These are phyloP conservation scores for Lordiphosa collinella DNA, from an alignment of 1,140 invertebrate species.

Conservation along the genomic window DNA sequence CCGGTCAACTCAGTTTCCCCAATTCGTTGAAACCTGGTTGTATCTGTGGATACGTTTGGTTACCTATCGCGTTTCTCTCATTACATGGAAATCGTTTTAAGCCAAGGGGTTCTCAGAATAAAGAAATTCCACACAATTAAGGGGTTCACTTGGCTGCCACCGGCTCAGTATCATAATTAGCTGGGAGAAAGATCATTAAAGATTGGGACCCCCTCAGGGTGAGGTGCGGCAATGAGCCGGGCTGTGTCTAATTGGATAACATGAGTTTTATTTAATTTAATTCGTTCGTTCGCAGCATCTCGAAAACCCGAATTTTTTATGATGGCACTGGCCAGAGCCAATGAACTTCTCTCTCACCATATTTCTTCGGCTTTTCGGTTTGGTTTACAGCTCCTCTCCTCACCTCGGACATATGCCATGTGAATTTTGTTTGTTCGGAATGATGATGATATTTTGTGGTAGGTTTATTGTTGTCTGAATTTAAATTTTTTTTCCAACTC, in stretches of 20 bases:
- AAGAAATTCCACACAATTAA: conserved; percentile 71
- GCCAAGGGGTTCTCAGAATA: conserved; percentile 66
- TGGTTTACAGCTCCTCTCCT: conserved; percentile 4
- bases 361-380: conserved; percentile 4
- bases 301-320: conserved; percentile 51
- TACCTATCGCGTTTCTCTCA: conserved; percentile 20
- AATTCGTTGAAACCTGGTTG: conserved; percentile 39
- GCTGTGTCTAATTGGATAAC: conserved; percentile 75
- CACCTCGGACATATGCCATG: conserved; percentile 49
- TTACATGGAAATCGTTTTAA: conserved; percentile 52
- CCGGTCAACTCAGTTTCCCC: conserved; percentile 27
- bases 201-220: conserved; percentile 12
- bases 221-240: conserved; percentile 30
- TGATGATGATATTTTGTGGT: conserved; percentile 50
- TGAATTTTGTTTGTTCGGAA: conserved; percentile 45
- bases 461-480: conserved; percentile 61
- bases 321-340: conserved; percentile 46
- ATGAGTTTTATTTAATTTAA: conserved; percentile 73
- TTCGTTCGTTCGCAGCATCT: conserved; percentile 67
- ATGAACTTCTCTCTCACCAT: conserved; percentile 62
- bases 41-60: conserved; percentile 24
- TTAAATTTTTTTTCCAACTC: conserved; percentile 34
- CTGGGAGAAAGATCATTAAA: conserved; percentile 70
- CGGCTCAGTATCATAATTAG: conserved; percentile 60
- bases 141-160: conserved; percentile 36